Conservation (phyloP, 2,888 invertebrate genomes). For the Eurytoma californica region DNA sequence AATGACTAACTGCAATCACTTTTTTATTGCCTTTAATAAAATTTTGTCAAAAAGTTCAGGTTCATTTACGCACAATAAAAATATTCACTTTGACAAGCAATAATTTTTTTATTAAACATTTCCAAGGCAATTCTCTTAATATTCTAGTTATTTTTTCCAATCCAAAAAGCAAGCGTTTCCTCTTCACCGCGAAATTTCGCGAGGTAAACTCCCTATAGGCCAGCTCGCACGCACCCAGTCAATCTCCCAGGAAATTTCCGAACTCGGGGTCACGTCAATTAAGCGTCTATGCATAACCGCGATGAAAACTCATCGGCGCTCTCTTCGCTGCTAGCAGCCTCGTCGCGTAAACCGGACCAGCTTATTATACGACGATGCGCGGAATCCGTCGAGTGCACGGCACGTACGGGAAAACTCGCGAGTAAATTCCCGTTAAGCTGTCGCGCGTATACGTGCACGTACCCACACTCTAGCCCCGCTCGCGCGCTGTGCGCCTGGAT, state of each 20-base stretch:
- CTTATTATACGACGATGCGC: constrained; percentile 22
- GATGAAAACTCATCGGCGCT: too few species aligned
- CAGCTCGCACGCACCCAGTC: constrained; percentile 2
- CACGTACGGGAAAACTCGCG: constrained; percentile 17
- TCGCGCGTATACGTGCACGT: background rate
- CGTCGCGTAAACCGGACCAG: constrained; percentile 22
- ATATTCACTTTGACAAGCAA: too few species aligned
- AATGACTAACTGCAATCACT: constrained; percentile 23
- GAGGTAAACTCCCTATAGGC: too few species aligned
- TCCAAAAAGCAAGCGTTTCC: too few species aligned
- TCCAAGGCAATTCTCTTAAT: too few species aligned
- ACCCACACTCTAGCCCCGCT: too few species aligned
- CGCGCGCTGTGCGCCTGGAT: background rate
- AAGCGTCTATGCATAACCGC: constrained; percentile 37
- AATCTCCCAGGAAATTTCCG: constrained; percentile 8
- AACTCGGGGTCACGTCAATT: constrained; percentile 40
- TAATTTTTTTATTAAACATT: too few species aligned
- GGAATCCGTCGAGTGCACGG: constrained; percentile 6
- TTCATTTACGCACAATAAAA: too few species aligned
- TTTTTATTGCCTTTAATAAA: background rate
- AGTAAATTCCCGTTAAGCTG: constrained; percentile 47
- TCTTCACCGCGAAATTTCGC: too few species aligned
- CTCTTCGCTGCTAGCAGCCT: constrained; percentile 8
- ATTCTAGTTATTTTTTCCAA: too few species aligned
- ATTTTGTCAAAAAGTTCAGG: too few species aligned